A percentile compares a stretch with the other conserved stretches of the same genome.
These are phyloP conservation scores for Heliconius hewitsoni DNA, from an alignment of 1,140 invertebrate genomes.

Conservation along the genomic window DNA sequence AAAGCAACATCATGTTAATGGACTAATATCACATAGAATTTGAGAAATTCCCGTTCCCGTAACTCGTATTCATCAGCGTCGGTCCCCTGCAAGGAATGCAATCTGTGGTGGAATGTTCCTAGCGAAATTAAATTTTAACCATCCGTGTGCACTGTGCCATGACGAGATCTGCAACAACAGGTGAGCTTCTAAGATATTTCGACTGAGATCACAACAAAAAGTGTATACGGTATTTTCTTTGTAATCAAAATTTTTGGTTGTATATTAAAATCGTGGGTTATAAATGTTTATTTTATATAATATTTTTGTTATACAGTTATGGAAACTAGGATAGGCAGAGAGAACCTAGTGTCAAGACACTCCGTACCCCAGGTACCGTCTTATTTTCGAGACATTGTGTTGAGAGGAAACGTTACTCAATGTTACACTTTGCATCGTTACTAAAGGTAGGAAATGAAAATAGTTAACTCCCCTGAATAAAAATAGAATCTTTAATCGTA, in stretches of 20 bases:
- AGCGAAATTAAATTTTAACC: constrained; percentile 72
- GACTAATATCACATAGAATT: constrained; percentile 25
- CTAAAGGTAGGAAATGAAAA: too few species aligned
- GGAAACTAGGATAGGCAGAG: too few species aligned
- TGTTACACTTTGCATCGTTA: too few species aligned
- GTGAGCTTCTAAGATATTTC: constrained; percentile 23
- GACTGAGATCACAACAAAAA: constrained; percentile 6
- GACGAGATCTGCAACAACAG: constrained; percentile 33
- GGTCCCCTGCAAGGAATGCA: constrained; percentile 68
- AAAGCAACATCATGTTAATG: constrained; percentile 19
- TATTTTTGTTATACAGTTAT: not conserved
- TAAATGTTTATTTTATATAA: not conserved
- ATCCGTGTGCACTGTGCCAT: constrained; percentile 51
- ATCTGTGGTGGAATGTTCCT: constrained; percentile 72
- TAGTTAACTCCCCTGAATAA: too few species aligned
- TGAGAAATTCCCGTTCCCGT: constrained; percentile 31
- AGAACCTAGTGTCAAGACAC: too few species aligned
- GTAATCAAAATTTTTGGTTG: not conserved
- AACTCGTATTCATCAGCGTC: constrained; percentile 56
- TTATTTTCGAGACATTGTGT: too few species aligned
- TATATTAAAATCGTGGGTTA: not conserved
- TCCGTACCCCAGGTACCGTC: too few species aligned
- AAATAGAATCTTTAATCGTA: too few species aligned
- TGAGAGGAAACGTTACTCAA: too few species aligned
- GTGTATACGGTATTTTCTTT: not conserved